phyloP scores from a whole-genome alignment of 2,888 invertebrate species.

The Callinectes sapidus region DNA sequence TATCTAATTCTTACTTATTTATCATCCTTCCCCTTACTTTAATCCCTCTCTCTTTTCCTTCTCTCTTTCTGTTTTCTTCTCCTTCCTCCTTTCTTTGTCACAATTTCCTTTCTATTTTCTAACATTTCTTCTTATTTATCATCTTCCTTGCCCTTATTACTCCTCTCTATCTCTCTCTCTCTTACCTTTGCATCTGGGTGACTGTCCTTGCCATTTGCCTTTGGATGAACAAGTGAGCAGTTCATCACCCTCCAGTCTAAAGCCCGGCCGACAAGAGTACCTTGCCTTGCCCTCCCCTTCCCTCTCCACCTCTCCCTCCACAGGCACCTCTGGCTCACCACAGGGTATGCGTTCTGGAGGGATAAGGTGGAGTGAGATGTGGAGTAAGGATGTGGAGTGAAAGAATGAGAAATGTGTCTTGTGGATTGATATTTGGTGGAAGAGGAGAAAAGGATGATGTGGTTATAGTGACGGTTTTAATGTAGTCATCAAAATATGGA shows the following conservation, averaged over 20 bases:
- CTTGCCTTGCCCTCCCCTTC: conserved; percentile 69
- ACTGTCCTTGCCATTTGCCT: conserved; percentile 74
- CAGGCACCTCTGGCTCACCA: conserved; percentile 72
- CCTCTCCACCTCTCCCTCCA: conserved; percentile 65
- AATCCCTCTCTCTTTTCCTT: background rate
- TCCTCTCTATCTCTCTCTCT: conserved; percentile 2
- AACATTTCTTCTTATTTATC: background rate
- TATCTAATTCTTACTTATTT: no score
- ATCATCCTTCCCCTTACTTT: no score
- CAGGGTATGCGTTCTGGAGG: conserved; percentile 74
- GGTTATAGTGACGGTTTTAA: no score
- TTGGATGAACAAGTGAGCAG: conserved; percentile 73
- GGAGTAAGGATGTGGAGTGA: background rate
- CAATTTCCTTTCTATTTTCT: background rate
- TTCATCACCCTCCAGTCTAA: conserved; percentile 73
- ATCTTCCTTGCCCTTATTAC: no score
- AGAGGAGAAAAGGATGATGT: background rate
- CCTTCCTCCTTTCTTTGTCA: conserved; percentile 21
- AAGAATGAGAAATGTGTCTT: background rate
- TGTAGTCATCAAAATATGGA: no score
- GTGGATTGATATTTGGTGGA: background rate
- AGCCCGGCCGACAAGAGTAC: conserved; percentile 73
- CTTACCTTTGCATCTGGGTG: conserved; percentile 74
- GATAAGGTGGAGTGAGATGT: background rate
- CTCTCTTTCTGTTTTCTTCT: background rate